Evolutionary conservation across 2,888 invertebrate genomes (phyloP).

Genomic region (Phragmatobia fuliginosa): DNA sequence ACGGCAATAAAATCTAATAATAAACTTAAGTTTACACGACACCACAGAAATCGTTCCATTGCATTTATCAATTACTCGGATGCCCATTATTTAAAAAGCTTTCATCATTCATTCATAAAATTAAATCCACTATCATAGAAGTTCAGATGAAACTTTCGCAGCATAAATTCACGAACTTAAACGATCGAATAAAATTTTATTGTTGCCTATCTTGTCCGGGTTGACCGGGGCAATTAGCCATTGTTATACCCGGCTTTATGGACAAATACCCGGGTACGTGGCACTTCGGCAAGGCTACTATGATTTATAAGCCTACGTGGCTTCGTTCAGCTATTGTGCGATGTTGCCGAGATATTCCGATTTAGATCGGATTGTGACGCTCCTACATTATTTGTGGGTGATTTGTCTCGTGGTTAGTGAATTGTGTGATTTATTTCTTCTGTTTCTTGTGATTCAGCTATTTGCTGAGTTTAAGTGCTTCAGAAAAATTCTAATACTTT

Average conservation of each 20-base stretch:
- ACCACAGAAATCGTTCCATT: no score
- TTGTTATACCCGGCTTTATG: constrained; percentile 60
- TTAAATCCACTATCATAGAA: constrained; percentile 43
- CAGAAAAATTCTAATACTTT: not conserved
- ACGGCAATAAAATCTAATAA: no score
- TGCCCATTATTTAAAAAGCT: not conserved
- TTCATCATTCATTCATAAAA: constrained; percentile 11
- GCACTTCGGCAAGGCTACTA: constrained; percentile 50
- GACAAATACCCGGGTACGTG: constrained; percentile 55
- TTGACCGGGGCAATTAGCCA: constrained; percentile 62
- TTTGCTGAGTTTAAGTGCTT: not conserved
- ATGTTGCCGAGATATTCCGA: constrained; percentile 53
- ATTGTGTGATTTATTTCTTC: constrained; percentile 42
- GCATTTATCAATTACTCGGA: not conserved
- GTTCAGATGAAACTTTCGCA: constrained; percentile 39
- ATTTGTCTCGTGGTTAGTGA: constrained; percentile 44
- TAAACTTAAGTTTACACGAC: no score
- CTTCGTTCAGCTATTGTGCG: constrained; percentile 50
- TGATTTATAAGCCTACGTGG: constrained; percentile 57
- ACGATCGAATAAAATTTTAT: constrained; percentile 59
- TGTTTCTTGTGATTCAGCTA: constrained; percentile 14
- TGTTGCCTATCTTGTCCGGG: constrained; percentile 58
- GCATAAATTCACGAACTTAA: constrained; percentile 54
- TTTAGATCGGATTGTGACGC: constrained; percentile 51
- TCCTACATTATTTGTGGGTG: constrained; percentile 42